These are phyloP conservation scores for Podarcis raffonei DNA, from an alignment of 2,113 vertebrate genomes.

Conservation along the genomic window DNA sequence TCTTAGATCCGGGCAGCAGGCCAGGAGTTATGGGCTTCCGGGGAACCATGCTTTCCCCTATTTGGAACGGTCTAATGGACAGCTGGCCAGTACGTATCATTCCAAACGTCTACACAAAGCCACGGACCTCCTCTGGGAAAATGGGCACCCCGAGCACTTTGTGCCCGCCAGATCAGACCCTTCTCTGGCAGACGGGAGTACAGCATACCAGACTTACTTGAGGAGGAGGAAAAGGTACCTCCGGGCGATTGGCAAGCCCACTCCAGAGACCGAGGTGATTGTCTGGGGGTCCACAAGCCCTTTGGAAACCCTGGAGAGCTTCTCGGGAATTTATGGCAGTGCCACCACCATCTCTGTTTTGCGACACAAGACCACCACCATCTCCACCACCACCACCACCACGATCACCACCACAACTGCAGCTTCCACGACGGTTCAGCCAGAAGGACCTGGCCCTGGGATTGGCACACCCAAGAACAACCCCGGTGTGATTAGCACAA, in stretches of 20 bases:
- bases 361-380: constrained; percentile 56
- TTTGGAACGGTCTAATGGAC: constrained; percentile 40
- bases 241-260: constrained; percentile 60
- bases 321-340: constrained; percentile 59
- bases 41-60: constrained; percentile 61
- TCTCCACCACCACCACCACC: background rate
- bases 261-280: constrained; percentile 74
- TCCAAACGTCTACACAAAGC: constrained; percentile 53
- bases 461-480: constrained; percentile 39
- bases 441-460: constrained; percentile 47
- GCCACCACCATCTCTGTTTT: constrained; percentile 43
- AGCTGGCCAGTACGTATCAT: constrained; percentile 36
- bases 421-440: constrained; percentile 34
- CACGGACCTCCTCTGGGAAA: constrained; percentile 53
- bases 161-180: constrained; percentile 27
- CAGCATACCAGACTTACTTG: constrained; percentile 51
- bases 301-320: constrained; percentile 71
- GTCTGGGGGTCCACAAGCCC: constrained; percentile 80
- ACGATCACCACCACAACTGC: background rate
- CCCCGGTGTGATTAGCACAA: constrained; percentile 68
- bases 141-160: constrained; percentile 37
- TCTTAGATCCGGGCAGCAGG: constrained; percentile 51
- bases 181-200: constrained; percentile 9
- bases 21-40: constrained; percentile 41
- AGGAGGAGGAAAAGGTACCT: constrained; percentile 64